These are phyloP conservation scores for Cataglyphis hispanica DNA, from an alignment of 1,140 invertebrate species.

Conservation along the genomic window DNA sequence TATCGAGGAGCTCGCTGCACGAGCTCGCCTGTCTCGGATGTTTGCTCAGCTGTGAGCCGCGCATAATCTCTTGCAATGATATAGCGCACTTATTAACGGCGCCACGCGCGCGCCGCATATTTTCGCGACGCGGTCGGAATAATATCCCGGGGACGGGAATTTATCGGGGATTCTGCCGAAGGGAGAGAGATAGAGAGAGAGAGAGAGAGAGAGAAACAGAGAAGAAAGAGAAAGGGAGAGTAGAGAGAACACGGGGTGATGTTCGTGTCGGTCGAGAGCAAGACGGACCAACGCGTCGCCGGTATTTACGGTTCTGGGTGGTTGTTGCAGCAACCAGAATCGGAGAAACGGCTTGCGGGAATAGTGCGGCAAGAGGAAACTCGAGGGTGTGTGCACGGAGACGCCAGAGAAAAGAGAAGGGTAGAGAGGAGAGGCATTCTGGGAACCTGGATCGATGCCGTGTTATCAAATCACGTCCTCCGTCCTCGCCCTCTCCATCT, in stretches of 20 bases:
- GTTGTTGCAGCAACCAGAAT: conserved; percentile 61
- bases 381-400: conserved; percentile 21
- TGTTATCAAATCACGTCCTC: conserved; percentile 76
- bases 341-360: conserved; percentile 47
- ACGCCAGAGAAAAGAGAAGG: conserved; percentile 63
- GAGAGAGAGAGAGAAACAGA: neutral
- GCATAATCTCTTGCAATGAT: conserved; percentile 58
- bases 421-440: conserved; percentile 66
- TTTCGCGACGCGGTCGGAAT: conserved; percentile 66
- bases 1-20: conserved; percentile 7
- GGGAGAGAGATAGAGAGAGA: neutral
- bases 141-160: conserved; percentile 66
- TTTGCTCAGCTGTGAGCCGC: conserved; percentile 52
- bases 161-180: conserved; percentile 66
- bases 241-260: neutral
- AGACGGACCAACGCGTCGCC: conserved; percentile 44
- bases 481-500: conserved; percentile 43
- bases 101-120: conserved; percentile 65
- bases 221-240: neutral
- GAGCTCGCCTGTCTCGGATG: conserved; percentile 21
- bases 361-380: neutral
- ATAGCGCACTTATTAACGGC: conserved; percentile 54
- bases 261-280: neutral
- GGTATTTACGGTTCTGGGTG: conserved; percentile 65
- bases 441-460: conserved; percentile 74